phyloP scores from a whole-genome alignment of 1,140 invertebrate species.

The Drosophila santomea region DNA sequence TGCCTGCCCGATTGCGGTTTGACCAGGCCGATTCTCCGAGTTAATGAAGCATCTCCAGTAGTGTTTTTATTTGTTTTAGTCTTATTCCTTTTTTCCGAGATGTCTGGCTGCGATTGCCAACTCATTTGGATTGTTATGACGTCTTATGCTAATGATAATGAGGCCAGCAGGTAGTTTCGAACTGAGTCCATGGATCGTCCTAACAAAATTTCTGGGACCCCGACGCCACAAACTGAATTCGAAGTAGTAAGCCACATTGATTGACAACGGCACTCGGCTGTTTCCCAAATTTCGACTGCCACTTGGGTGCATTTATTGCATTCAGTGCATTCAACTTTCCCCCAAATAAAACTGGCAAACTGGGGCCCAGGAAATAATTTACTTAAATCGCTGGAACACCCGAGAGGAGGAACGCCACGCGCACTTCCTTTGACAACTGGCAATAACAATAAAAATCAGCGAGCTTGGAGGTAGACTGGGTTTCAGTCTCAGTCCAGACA shows the following conservation, averaged over 20 bases:
- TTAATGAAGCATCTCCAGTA: conserved; percentile 63
- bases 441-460: conserved; percentile 82
- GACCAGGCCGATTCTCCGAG: conserved; percentile 43
- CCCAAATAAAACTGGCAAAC: conserved; percentile 23
- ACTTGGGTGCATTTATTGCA: conserved; percentile 11
- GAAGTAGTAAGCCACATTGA: conserved; percentile 6
- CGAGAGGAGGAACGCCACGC: conserved; percentile 22
- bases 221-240: conserved; percentile 55
- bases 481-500: conserved; percentile 19
- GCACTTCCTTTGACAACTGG: conserved; percentile 81
- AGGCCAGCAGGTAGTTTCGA: conserved; percentile 45
- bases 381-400: conserved; percentile 59
- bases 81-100: conserved; percentile 33
- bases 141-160: conserved; percentile 78
- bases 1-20: conserved; percentile 60
- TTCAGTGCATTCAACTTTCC: conserved; percentile 34
- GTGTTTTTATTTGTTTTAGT: conserved; percentile 28
- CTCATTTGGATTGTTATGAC: conserved; percentile 71
- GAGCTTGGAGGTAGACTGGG: conserved; percentile 68
- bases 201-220: conserved; percentile 42
- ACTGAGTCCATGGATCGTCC: neutral
- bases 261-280: conserved; percentile 3
- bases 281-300: conserved; percentile 29
- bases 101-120: conserved; percentile 64
- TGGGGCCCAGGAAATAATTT: conserved; percentile 72